These are phyloP conservation scores for Nematolebias whitei DNA, from an alignment of 2,113 vertebrate species.

Conservation along the genomic window DNA sequence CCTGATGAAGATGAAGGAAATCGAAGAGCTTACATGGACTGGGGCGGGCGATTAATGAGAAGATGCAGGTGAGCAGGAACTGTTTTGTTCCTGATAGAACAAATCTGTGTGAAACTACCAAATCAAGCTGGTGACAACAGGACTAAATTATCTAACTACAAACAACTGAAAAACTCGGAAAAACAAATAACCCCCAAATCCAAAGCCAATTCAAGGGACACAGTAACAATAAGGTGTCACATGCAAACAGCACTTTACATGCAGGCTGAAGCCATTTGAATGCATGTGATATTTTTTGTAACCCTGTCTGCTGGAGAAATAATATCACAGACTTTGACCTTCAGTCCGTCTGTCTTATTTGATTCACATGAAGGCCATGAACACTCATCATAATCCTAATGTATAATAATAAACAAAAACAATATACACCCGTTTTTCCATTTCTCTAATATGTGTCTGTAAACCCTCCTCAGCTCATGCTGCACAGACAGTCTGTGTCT, in stretches of 20 bases:
- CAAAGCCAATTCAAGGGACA: too few relatives aligned
- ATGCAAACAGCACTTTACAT: background rate
- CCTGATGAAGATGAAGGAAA: too few relatives aligned
- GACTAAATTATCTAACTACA: too few relatives aligned
- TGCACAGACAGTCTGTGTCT: background rate
- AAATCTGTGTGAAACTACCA: too few relatives aligned
- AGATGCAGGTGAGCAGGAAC: too few relatives aligned
- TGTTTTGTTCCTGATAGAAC: too few relatives aligned
- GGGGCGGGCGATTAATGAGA: too few relatives aligned
- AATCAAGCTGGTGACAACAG: too few relatives aligned
- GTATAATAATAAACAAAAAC: background rate
- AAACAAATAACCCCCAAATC: too few relatives aligned
- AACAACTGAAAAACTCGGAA: too few relatives aligned
- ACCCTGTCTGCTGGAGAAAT: constrained; percentile 63
- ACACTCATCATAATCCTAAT: background rate
- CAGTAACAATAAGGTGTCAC: background rate
- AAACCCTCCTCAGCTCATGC: background rate
- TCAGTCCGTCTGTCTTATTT: background rate
- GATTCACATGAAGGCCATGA: background rate
- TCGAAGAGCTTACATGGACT: too few relatives aligned
- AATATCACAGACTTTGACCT: constrained; percentile 7
- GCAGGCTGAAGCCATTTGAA: constrained; percentile 8
- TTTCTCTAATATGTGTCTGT: background rate
- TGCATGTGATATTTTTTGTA: constrained; percentile 2
- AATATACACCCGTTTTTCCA: background rate